Conservation (phyloP, 2,113 vertebrate species). For the Opisthocomus hoazin region DNA sequence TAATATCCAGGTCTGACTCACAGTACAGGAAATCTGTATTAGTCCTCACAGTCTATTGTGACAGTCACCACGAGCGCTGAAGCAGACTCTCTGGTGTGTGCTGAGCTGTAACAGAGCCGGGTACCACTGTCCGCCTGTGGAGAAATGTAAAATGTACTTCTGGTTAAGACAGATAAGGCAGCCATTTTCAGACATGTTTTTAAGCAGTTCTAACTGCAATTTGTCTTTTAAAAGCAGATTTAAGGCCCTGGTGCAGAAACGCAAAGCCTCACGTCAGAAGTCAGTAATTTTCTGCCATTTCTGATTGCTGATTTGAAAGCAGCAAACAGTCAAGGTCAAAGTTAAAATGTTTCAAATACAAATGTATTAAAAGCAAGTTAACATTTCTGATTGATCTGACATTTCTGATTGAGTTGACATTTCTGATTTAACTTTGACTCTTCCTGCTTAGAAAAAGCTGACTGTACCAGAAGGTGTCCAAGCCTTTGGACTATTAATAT, state of each 20-base stretch:
- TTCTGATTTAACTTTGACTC: not conserved
- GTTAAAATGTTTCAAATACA: not conserved
- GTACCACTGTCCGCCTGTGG: not conserved
- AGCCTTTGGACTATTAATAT: not conserved
- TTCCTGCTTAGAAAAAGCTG: not conserved
- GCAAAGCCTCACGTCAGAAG: slow-evolving; percentile 25
- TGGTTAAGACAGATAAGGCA: slow-evolving; percentile 72
- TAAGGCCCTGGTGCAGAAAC: slow-evolving; percentile 40
- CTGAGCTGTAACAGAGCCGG: not conserved
- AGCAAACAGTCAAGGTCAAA: not conserved
- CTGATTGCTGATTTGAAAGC: slow-evolving; percentile 20
- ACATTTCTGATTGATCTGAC: not conserved
- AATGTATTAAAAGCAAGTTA: not conserved
- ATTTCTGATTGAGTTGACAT: slow-evolving; percentile 9
- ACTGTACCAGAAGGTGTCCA: not conserved
- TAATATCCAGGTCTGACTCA: slow-evolving; percentile 19
- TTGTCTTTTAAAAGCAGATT: slow-evolving; percentile 63
- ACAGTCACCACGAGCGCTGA: not conserved
- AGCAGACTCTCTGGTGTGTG: slow-evolving; percentile 17
- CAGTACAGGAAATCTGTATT: not conserved
- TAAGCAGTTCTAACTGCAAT: slow-evolving; percentile 60
- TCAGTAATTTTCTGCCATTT: slow-evolving; percentile 59
- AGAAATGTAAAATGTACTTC: slow-evolving; percentile 58
- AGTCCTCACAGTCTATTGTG: not conserved
- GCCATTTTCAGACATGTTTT: slow-evolving; percentile 39